A percentile compares a stretch with the other conserved stretches of the same genome.
Evolutionary conservation across 2,888 invertebrate species (phyloP).

Genomic region (Parthenolecanium corni): DNA sequence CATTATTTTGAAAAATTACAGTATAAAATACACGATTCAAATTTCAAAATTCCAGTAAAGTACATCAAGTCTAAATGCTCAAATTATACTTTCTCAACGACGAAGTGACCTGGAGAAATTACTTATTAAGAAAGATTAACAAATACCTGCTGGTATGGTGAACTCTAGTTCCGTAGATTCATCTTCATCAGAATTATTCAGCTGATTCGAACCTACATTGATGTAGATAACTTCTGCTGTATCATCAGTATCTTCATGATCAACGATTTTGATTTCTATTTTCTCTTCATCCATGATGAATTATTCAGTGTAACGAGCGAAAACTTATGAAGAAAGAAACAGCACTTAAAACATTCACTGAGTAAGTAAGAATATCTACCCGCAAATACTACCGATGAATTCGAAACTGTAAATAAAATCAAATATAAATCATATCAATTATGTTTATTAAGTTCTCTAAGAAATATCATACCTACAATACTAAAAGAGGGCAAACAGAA

Average conservation of each 20-base stretch:
- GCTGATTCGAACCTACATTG: constrained; percentile 11
- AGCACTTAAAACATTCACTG: background rate
- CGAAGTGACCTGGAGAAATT: no score
- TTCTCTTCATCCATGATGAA: constrained; percentile 20
- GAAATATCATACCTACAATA: background rate
- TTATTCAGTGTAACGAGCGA: background rate
- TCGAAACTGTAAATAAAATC: background rate
- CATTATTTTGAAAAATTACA: no score
- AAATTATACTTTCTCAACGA: no score
- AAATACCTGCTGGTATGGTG: constrained; percentile 14
- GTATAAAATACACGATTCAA: no score
- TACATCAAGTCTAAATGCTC: no score
- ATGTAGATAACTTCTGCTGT: constrained; percentile 19
- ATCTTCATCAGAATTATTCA: constrained; percentile 12
- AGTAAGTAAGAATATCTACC: background rate
- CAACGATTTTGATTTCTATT: constrained; percentile 14
- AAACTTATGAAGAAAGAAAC: background rate
- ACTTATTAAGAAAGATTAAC: no score
- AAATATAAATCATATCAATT: background rate
- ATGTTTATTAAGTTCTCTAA: background rate
- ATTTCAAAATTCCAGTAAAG: no score
- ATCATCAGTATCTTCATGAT: constrained; percentile 12
- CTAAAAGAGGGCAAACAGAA: background rate
- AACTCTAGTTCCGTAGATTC: constrained; percentile 16
- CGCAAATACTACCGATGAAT: background rate